phyloP scores from a whole-genome alignment of 2,888 invertebrate genomes.

The Gari tellinella region DNA sequence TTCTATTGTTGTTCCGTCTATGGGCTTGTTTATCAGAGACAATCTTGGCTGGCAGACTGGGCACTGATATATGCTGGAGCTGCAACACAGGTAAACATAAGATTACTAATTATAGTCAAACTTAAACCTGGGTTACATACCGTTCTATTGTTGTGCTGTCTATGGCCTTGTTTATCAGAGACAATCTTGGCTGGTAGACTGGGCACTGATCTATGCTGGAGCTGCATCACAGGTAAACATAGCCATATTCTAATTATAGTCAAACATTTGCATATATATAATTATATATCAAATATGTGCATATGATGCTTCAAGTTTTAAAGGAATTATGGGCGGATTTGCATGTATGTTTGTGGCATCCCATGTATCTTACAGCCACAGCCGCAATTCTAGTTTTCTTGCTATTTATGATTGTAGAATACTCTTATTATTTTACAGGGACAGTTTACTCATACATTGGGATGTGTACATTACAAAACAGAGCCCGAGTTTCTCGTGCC shows the following conservation, averaged over 20 bases:
- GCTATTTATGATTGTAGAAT: too few species aligned
- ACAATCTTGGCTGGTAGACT: constrained; percentile 76
- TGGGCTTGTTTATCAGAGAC: constrained; percentile 68
- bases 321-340: too few species aligned
- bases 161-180: constrained; percentile 70
- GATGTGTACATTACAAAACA: constrained; percentile 72
- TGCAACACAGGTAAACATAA: constrained; percentile 75
- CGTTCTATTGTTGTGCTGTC: constrained; percentile 74
- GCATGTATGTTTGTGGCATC: too few species aligned
- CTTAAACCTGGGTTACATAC: constrained; percentile 19
- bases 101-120: background rate
- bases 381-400: too few species aligned
- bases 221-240: constrained; percentile 79
- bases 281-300: too few species aligned
- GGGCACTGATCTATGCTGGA: constrained; percentile 79
- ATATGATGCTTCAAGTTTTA: too few species aligned
- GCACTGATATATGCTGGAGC: constrained; percentile 79
- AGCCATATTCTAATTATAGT: background rate
- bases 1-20: constrained; percentile 74
- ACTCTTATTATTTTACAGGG: constrained; percentile 74
- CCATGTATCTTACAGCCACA: too few species aligned
- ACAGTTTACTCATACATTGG: constrained; percentile 74
- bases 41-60: constrained; percentile 77
- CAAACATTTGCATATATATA: background rate
- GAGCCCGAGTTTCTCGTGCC: constrained; percentile 64